A percentile compares a stretch with the other conserved stretches of the same genome.
phyloP scores from a whole-genome alignment of 2,888 invertebrate genomes.

The Lacanobia wlatinum region DNA sequence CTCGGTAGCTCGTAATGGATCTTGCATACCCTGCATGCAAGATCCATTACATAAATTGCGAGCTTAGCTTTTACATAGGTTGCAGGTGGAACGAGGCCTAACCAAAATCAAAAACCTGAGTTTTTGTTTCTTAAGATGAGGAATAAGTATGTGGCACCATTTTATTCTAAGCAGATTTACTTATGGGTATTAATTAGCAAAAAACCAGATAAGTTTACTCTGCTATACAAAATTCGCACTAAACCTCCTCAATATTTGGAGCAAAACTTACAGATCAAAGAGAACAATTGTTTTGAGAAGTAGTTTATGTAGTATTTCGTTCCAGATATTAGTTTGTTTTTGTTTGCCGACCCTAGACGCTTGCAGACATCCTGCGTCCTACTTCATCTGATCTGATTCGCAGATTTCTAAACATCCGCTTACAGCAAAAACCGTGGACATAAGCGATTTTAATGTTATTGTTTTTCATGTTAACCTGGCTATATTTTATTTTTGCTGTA shows the following conservation, averaged over 20 bases:
- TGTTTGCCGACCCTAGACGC: constrained; percentile 44
- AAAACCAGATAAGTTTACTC: no score
- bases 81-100: no score
- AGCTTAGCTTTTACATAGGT: no score
- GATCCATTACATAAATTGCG: no score
- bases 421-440: constrained; percentile 39
- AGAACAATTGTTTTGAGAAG: constrained; percentile 35
- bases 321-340: constrained; percentile 35
- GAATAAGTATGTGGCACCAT: no score
- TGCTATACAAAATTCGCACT: background rate
- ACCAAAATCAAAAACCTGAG: no score
- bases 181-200: no score
- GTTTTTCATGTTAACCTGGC: background rate
- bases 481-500: constrained; percentile 2
- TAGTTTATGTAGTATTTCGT: constrained; percentile 29
- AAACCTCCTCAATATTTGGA: background rate
- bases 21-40: no score
- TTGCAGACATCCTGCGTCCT: constrained; percentile 68
- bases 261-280: constrained; percentile 32
- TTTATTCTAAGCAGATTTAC: no score
- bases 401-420: constrained; percentile 68
- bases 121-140: no score
- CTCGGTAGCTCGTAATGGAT: no score
- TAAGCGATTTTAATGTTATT: constrained; percentile 20
- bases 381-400: constrained; percentile 63